A percentile compares a stretch with the other conserved stretches of the same genome.
Conservation (phyloP, 2,797 vertebrate species). For the Moxostoma hubbsi region DNA sequence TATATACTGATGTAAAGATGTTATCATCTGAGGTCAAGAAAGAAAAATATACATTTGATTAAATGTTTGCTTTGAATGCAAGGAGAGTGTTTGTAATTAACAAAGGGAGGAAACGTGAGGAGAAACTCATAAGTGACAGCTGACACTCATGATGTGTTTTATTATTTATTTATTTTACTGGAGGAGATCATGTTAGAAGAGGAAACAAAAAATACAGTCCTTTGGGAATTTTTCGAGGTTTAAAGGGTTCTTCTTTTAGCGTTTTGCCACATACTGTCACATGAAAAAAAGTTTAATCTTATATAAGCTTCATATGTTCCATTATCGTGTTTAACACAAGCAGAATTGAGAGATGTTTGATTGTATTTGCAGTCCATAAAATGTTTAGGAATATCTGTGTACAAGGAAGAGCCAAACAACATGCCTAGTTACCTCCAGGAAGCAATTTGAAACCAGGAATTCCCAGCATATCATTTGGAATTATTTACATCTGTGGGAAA, state of each 20-base stretch:
- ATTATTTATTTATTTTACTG: neutral
- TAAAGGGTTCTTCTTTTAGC: neutral
- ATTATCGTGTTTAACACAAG: neutral
- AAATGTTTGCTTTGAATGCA: neutral
- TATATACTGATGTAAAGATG: too few species aligned
- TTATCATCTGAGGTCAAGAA: too few species aligned
- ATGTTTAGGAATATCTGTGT: neutral
- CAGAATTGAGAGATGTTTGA: neutral
- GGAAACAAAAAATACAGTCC: neutral
- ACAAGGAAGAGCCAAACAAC: conserved; percentile 1
- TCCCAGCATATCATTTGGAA: neutral
- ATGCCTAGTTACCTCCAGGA: neutral
- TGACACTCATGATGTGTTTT: neutral
- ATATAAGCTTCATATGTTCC: too few species aligned
- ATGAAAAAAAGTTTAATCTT: neutral
- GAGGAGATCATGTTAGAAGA: neutral
- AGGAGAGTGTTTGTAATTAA: neutral
- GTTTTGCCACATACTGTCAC: neutral
- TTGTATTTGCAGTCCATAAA: too few species aligned
- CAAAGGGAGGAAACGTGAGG: neutral
- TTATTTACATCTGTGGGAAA: neutral
- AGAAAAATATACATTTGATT: too few species aligned
- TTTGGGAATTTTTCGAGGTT: neutral
- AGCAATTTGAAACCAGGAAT: neutral
- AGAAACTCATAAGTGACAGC: neutral